phyloP scores from a whole-genome alignment of 2,113 vertebrate species.

The Pachypanchax playfairii region DNA sequence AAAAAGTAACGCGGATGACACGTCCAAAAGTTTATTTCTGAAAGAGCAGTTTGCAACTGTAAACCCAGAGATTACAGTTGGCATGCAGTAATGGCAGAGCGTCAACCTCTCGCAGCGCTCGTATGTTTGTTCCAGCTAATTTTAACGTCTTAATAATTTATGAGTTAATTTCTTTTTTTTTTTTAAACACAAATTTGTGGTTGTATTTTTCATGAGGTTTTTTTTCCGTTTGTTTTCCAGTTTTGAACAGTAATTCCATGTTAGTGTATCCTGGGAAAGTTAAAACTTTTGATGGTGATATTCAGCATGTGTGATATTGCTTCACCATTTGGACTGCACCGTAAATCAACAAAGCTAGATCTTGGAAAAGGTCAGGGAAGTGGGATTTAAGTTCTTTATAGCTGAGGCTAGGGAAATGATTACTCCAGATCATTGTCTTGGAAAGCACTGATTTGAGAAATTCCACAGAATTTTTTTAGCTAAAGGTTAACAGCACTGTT shows the following conservation, averaged over 20 bases:
- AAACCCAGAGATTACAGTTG: constrained; percentile 21
- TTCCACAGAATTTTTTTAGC: constrained; percentile 7
- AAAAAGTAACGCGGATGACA: constrained; percentile 51
- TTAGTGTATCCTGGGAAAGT: constrained; percentile 37
- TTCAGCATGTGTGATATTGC: constrained; percentile 56
- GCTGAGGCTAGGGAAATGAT: constrained; percentile 39
- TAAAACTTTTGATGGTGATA: constrained; percentile 38
- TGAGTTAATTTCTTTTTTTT: neutral
- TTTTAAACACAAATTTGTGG: constrained; percentile 8
- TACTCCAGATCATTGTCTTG: constrained; percentile 29
- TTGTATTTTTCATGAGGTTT: constrained; percentile 1
- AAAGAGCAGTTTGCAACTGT: constrained; percentile 25
- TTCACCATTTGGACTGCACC: constrained; percentile 32
- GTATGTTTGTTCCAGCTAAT: constrained; percentile 13
- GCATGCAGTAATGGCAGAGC: constrained; percentile 1
- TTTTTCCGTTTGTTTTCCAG: neutral
- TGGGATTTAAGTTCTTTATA: constrained; percentile 48
- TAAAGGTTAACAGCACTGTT: constrained; percentile 36
- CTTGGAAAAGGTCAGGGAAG: constrained; percentile 46
- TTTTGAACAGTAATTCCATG: constrained; percentile 13
- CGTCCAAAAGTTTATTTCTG: constrained; percentile 38
- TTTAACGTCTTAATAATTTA: constrained; percentile 13
- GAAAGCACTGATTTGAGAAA: constrained; percentile 28
- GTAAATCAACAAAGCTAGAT: constrained; percentile 52
- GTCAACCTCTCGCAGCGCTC: constrained; percentile 1